A percentile compares a stretch with the other conserved stretches of the same genome.
These are phyloP conservation scores for Drosophila eugracilis DNA, from an alignment of 1,140 invertebrate genomes.

Conservation along the genomic window DNA sequence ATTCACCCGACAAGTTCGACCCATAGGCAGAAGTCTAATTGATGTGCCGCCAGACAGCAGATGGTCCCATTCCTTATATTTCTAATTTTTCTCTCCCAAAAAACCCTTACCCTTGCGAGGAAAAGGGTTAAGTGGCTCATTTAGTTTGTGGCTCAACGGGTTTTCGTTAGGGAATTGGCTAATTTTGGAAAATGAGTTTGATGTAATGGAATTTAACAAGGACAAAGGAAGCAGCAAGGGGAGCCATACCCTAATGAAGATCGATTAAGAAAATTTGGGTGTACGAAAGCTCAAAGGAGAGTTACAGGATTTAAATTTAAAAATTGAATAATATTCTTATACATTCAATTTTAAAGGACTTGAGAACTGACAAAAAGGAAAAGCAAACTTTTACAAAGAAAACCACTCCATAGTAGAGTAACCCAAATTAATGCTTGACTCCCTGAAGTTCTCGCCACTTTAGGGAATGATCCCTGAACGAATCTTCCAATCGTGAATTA, in stretches of 20 bases:
- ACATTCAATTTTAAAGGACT: not conserved
- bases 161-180: conserved; percentile 40
- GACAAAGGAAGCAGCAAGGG: not conserved
- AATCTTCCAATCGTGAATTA: conserved; percentile 38
- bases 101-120: not conserved
- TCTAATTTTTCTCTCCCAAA: conserved; percentile 7
- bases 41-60: conserved; percentile 54
- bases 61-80: conserved; percentile 17
- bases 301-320: not conserved
- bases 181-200: conserved; percentile 52
- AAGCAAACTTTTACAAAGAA: conserved; percentile 4
- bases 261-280: conserved; percentile 5
- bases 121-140: conserved; percentile 72
- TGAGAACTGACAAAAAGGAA: not conserved
- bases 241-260: conserved; percentile 15
- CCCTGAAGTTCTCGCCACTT: not conserved
- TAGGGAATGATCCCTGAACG: too few species aligned
- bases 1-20: conserved; percentile 54
- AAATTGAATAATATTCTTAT: not conserved
- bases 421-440: conserved; percentile 25
- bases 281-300: not conserved
- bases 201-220: conserved; percentile 36
- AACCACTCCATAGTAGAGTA: conserved; percentile 14
- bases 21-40: conserved; percentile 52
- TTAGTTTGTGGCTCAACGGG: conserved; percentile 67